Evolutionary conservation across 2,797 vertebrate genomes (phyloP), one percentile per base, ranked within the genome.

Genomic region (Melanotaenia pygmaea): DNA sequence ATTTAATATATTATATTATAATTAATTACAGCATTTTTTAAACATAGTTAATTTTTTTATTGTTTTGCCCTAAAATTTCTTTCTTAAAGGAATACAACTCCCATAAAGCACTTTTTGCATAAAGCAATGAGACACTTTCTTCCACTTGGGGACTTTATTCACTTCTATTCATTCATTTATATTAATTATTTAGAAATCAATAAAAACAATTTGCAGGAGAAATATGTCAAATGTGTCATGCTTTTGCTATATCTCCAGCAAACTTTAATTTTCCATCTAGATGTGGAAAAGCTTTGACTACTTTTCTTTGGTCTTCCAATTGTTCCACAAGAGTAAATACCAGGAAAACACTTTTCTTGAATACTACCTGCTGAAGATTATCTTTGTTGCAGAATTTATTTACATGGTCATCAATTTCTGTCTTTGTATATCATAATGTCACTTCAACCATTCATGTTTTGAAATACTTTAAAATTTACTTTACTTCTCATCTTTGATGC

Each of bases 401-500:
- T n/a, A n/a, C 9, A 0, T 67, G 65, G 10, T 28, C 37, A 4
- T 47, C 11, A 12, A 40, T 56, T 22, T 28, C 54, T 66, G 35
- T 13, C 37, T 34, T 7, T 47, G 45, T 28, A 45, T 47, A 22
- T 47, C 16, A 32, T 63, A 45, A 45, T 30, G 24, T 4, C 6
- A 32, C 32, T 40, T 4, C 11, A 22, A 8, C 18, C 32, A 47
- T 40, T 40, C 34, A 59, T 30, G 24, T 59, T 50, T 47, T 47
- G n/a, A 50, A 64, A 57, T 53, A 57, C 10, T 14, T 14, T 37
- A 3, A 11, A 60, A 64, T 59, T 7, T 6, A 34, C 10, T 45
- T 30, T 30, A 51, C 8, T n/a, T 54, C 56, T 50, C 26, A 18
- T 75, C 38, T 72, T 40, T 70, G 53, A 63, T 70, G 69, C 77